Evolutionary conservation across 2,888 invertebrate genomes (phyloP), one percentile per base, ranked within the genome.

Genomic region (Pterostichus niger): DNA sequence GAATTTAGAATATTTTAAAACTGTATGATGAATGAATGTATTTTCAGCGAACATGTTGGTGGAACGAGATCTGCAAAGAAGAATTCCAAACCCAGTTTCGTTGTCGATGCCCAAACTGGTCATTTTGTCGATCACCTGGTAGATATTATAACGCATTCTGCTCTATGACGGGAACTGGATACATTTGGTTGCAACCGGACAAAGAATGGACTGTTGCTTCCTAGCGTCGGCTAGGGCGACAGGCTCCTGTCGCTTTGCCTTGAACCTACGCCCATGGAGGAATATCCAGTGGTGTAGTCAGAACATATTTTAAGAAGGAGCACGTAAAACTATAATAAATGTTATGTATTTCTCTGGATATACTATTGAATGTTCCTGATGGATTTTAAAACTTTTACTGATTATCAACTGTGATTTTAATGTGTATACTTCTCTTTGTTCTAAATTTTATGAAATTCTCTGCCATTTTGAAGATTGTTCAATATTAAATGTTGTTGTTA

Each of bases 31-130:
- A 40, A 6, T 40, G 40, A 40, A 40, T 64, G 24, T 83, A 76
- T 84, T 91, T 91, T 75, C 89, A 97, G 97, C 93, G 97, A 88
- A 96, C 96, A 76, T 97, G 97, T 89, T 97, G 96, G 96, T 97
- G 96, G 96, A 97, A 97, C 89, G 97, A 97, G 91, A 94, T 96
- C 15, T 97, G 97, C 91, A 97, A 97, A 88, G 96, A 97, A 88
- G 97, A 97, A 90, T 97, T 97, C 88, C 96, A 96, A 90, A 94
- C 93, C 85, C 92, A 95, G 86, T 97, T 97, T 89, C 93, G 96
- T 84, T 97, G 97, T 90, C 95, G 95, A 88, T 97, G 97, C 87
- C 97, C 97, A 0, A 93, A 95, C 84, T 97, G 95, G 95, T 96
- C 96, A 0, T 97, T 94, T 89, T 97, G 97, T 90, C 92, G 96